Conservation (phyloP, 2,888 invertebrate species). For the Agrilus cyanescens region DNA sequence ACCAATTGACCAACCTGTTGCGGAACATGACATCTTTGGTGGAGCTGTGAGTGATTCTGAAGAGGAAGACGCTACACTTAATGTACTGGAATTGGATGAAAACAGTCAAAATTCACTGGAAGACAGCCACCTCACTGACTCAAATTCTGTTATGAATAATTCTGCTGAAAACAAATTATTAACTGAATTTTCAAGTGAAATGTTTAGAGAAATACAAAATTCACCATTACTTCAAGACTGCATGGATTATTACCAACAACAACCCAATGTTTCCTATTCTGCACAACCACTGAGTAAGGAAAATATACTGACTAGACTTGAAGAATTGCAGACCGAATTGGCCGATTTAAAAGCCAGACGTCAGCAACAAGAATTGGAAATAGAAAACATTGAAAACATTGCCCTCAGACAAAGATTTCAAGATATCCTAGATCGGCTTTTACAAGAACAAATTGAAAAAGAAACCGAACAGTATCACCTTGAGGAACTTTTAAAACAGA, state of each 20-base stretch:
- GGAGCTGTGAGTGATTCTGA: constrained; percentile 87
- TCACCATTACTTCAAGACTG: constrained; percentile 28
- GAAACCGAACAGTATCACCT: constrained; percentile 49
- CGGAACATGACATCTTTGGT: constrained; percentile 82
- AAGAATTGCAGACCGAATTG: constrained; percentile 60
- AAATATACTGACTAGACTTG: constrained; percentile 40
- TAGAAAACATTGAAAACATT: constrained; percentile 74
- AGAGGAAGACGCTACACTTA: constrained; percentile 54
- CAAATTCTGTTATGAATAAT: constrained; percentile 43
- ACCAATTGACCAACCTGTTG: constrained; percentile 35
- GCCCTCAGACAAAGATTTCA: constrained; percentile 68
- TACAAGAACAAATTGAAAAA: constrained; percentile 68
- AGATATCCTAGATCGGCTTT: constrained; percentile 64
- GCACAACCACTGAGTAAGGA: constrained; percentile 25
- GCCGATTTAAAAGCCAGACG: constrained; percentile 62
- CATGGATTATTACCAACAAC: constrained; percentile 31
- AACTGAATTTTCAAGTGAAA: constrained; percentile 50
- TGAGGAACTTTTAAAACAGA: constrained; percentile 28
- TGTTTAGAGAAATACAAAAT: constrained; percentile 38
- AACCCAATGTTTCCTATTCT: constrained; percentile 21
- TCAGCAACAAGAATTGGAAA: constrained; percentile 69
- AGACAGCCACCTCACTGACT: constrained; percentile 63
- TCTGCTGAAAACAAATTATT: constrained; percentile 36
- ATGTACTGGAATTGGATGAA: constrained; percentile 69
- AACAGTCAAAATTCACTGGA: constrained; percentile 61